Conservation (phyloP, 35 echinoderm and acorn worm species). For the Lytechinus variegatus region DNA sequence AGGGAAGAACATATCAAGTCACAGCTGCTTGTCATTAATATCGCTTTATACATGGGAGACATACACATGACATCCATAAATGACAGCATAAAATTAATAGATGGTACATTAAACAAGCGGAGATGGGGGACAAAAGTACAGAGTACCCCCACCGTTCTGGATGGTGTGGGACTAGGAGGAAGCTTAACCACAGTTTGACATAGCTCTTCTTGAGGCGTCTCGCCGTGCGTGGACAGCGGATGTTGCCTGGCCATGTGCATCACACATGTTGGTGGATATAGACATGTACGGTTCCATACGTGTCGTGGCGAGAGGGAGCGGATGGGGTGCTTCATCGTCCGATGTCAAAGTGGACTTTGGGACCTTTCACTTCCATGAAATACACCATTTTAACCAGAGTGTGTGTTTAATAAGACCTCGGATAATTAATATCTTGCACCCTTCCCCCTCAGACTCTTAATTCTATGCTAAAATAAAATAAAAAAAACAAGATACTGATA, state of each 20-base stretch:
- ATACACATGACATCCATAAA: conserved; percentile 11
- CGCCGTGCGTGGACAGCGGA: background rate
- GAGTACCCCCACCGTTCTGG: conserved; percentile 24
- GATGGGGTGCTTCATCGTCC: background rate
- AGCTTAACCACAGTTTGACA: conserved; percentile 16
- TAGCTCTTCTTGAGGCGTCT: background rate
- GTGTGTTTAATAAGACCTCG: background rate
- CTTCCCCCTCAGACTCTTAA: background rate
- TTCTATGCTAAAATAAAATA: too few relatives aligned
- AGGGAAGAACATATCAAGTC: background rate
- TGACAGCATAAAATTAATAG: conserved; percentile 20
- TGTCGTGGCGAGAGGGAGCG: background rate
- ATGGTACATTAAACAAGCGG: background rate
- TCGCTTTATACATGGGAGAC: background rate
- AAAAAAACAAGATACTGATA: too few relatives aligned
- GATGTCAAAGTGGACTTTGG: background rate
- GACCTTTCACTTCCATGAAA: background rate
- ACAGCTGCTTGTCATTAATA: background rate
- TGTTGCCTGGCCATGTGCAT: background rate
- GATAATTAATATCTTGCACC: background rate
- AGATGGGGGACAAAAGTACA: conserved; percentile 30
- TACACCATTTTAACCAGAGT: background rate
- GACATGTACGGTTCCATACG: background rate
- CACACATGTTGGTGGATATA: conserved; percentile 31
- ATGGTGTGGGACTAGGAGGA: conserved; percentile 20